Conservation (phyloP, 1,140 invertebrate species). For the Xylocopa sonorina region DNA sequence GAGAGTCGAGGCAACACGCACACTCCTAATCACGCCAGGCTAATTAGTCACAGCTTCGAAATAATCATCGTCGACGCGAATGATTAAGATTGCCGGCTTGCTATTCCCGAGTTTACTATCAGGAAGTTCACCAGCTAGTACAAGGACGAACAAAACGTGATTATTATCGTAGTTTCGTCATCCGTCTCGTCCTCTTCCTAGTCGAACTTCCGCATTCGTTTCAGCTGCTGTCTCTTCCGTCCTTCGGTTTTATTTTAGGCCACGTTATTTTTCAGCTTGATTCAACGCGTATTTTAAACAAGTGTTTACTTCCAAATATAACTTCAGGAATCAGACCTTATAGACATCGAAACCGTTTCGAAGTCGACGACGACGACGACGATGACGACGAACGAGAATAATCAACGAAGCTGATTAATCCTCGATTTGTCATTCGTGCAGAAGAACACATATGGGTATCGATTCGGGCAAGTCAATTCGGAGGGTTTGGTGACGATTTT, state of each 20-base stretch:
- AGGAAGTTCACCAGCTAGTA: conserved; percentile 34
- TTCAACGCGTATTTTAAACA: conserved; percentile 9
- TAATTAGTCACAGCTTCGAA: conserved; percentile 63
- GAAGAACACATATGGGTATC: background rate
- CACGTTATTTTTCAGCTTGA: background rate
- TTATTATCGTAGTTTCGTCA: background rate
- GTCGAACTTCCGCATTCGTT: background rate
- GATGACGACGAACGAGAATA: no score
- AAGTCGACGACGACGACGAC: background rate
- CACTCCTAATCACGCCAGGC: conserved; percentile 50
- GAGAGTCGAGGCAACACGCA: conserved; percentile 28
- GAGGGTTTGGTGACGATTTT: background rate
- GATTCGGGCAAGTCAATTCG: background rate
- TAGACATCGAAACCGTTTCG: background rate
- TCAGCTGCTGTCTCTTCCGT: background rate
- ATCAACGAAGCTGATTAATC: background rate
- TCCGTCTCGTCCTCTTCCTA: background rate
- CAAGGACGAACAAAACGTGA: conserved; percentile 45
- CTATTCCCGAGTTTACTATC: background rate
- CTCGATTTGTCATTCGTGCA: background rate
- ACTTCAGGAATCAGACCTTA: background rate
- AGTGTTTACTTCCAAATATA: conserved; percentile 13
- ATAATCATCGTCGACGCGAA: conserved; percentile 39
- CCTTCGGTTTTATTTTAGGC: background rate
- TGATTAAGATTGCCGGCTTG: conserved; percentile 11